Evolutionary conservation across 2,888 invertebrate genomes (phyloP).

Genomic region (Abscondita cerata): DNA sequence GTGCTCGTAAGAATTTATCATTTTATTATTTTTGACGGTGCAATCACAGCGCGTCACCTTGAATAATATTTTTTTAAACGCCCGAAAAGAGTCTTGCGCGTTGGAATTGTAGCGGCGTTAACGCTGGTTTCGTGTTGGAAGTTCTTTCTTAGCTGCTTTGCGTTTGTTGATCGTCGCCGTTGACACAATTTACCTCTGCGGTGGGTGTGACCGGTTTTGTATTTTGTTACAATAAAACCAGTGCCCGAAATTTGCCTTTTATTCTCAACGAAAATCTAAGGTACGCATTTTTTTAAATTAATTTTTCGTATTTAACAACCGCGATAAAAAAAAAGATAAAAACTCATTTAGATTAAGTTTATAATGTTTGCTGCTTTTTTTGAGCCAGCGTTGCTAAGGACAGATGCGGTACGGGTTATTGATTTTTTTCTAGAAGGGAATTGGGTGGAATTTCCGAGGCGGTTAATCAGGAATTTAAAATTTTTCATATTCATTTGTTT

Average conservation of each 20-base stretch:
- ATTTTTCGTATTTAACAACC: not conserved
- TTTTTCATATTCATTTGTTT: not conserved
- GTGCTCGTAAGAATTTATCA: no score
- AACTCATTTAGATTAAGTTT: no score
- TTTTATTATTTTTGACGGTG: not conserved
- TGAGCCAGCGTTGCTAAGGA: no score
- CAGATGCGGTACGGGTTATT: not conserved
- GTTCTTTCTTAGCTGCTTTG: slow-evolving; percentile 12
- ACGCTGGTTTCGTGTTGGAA: slow-evolving; percentile 2
- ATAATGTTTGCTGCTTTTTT: not conserved
- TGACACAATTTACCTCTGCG: slow-evolving; percentile 3
- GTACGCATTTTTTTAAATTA: not conserved
- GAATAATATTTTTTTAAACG: slow-evolving; percentile 6
- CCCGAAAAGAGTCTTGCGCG: slow-evolving; percentile 2
- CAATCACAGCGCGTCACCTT: slow-evolving; percentile 1
- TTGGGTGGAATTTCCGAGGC: not conserved
- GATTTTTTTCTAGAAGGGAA: not conserved
- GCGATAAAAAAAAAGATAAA: not conserved
- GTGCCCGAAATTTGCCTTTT: slow-evolving; percentile 5
- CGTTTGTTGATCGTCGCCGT: not conserved
- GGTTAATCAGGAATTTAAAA: not conserved
- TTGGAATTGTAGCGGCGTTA: slow-evolving; percentile 2
- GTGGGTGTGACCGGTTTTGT: slow-evolving; percentile 30
- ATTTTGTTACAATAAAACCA: slow-evolving; percentile 4
- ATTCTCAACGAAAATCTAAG: slow-evolving; percentile 6